Base-by-base conservation (phyloP, 1,140 invertebrate species). In the Platorchestia sp. region DNA sequence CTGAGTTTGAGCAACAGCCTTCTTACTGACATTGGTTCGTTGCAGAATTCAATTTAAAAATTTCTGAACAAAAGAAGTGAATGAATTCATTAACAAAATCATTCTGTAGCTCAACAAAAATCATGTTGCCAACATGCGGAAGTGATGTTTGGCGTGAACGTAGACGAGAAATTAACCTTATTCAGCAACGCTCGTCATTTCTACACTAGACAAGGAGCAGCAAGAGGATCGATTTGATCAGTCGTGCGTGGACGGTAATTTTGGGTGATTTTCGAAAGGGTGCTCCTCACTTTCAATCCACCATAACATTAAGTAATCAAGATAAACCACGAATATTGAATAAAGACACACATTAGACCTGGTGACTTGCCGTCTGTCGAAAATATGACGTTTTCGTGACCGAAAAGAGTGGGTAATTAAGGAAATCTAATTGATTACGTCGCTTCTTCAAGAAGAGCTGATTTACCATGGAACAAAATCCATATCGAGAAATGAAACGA, bases 241-340 rank as follows among this genome's bases (percentile, higher is more conserved):
- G 91, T 47, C 91, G 91, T 93, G 91, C 91, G 45, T 14, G 36
- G 45, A 44, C 44, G 45, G 91, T 36, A 93, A 47, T 93, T 47
- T 44, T n/a, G 44, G 91, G 45, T 47, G 91, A 93, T 93, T 93
- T 93, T 45, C 43, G 45, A 45, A 89, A 45, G 47, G 91, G 43
- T 19, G 45, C 41, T 6, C 40, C 91, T 45, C 43, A 47, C 43
- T 93, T 47, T 47, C 91, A 47, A 93, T 93, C 45, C 91, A 93
- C 91, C 91, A 93, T 93, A 93, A 93, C 91, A 93, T 93, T 93
- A 93, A 93, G 91, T 93, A 93, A 93, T 93, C 91, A 93, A 93
- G 91, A 93, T 93, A 93, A 93, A 44, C 91, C 91, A 93, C 91
- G 91, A 93, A 93, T 93, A 93, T 93, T 93, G 44, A 93, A 93